A percentile compares a stretch with the other conserved stretches of the same genome.
Conservation (phyloP, 2,797 vertebrate species). For the Scomberomorus guttatus region DNA sequence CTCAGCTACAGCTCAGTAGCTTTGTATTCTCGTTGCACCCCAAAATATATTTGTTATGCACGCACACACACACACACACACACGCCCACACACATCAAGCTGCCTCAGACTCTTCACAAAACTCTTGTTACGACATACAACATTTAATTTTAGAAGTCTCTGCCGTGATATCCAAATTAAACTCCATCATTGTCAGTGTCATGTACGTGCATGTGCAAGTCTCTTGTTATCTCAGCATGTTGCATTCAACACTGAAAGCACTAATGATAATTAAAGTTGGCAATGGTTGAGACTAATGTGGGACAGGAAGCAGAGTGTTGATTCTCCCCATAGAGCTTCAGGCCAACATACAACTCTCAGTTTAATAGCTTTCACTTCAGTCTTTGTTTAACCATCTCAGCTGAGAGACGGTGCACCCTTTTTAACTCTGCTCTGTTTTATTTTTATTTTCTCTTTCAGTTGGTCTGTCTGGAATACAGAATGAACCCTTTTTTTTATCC, state of each 20-base stretch:
- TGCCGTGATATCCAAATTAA: constrained; percentile 24
- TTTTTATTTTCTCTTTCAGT: not conserved
- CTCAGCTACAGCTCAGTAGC: not conserved
- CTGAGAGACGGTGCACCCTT: not conserved
- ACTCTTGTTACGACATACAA: constrained; percentile 1
- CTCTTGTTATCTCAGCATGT: constrained; percentile 3
- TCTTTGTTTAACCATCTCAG: constrained; percentile 8
- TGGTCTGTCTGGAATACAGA: not conserved
- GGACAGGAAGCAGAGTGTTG: constrained; percentile 11
- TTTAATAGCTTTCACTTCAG: constrained; percentile 17
- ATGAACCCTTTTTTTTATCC: not conserved
- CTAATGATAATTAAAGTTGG: constrained; percentile 35
- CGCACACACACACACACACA: not conserved
- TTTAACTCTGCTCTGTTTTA: not conserved
- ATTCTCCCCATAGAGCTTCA: constrained; percentile 1
- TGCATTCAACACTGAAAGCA: constrained; percentile 9
- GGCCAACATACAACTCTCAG: constrained; percentile 7
- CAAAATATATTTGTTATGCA: constrained; percentile 1
- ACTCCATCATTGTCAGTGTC: not conserved
- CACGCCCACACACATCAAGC: not conserved
- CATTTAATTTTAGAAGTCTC: not conserved
- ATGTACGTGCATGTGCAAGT: not conserved
- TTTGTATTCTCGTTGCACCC: constrained; percentile 5
- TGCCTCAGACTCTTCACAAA: not conserved
- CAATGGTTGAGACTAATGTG: constrained; percentile 9